Conservation (phyloP, 2,888 invertebrate species). For the Noctua janthe region DNA sequence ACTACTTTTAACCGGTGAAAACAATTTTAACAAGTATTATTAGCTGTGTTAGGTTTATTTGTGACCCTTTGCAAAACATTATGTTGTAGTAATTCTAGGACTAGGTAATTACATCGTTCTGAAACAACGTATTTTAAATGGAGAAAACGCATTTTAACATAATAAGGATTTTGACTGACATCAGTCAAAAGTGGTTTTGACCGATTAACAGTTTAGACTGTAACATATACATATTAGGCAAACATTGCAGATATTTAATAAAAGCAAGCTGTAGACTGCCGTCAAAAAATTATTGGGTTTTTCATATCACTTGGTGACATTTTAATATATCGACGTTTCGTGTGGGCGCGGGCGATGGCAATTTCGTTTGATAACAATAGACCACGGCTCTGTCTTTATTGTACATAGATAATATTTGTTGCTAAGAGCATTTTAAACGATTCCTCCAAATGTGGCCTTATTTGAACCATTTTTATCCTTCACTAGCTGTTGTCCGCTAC, state of each 20-base stretch:
- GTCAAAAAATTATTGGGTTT: constrained; percentile 14
- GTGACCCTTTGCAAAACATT: too few species aligned
- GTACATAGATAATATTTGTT: constrained; percentile 4
- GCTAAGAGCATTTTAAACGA: constrained; percentile 2
- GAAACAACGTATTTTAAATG: too few species aligned
- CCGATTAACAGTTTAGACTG: too few species aligned
- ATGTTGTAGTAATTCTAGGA: too few species aligned
- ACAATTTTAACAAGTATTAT: too few species aligned
- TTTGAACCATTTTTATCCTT: background rate
- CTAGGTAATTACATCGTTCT: too few species aligned
- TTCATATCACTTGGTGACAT: constrained; percentile 43
- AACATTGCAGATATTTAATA: constrained; percentile 9
- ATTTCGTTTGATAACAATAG: constrained; percentile 54
- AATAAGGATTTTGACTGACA: too few species aligned
- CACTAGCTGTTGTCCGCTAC: too few species aligned
- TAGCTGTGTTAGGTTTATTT: too few species aligned
- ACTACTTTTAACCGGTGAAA: too few species aligned
- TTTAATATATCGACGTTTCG: constrained; percentile 48
- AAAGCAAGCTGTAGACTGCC: background rate
- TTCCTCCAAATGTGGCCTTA: background rate
- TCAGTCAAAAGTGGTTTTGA: too few species aligned
- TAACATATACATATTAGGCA: background rate
- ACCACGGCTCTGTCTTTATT: constrained; percentile 11
- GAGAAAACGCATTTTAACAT: too few species aligned
- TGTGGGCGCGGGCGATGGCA: constrained; percentile 41